Evolutionary conservation across 2,113 vertebrate species (phyloP).

Genomic region (Lepidothrix coronata): DNA sequence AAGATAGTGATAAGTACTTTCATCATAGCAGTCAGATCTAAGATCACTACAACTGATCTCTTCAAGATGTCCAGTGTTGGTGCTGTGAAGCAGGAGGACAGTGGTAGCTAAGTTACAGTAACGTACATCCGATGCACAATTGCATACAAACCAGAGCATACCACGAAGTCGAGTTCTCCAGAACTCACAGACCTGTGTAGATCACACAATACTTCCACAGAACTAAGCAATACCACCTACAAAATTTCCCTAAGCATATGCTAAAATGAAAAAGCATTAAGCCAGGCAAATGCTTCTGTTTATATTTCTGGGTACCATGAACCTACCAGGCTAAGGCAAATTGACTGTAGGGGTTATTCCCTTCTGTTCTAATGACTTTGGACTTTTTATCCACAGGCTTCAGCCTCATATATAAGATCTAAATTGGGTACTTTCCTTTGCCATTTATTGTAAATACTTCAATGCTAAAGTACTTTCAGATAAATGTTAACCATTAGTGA

Average conservation of each 20-base stretch:
- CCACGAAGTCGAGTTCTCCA: rapidly evolving
- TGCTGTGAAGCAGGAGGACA: not conserved
- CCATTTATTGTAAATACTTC: not conserved
- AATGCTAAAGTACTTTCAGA: not conserved
- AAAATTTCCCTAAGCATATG: not conserved
- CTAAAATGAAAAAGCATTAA: not conserved
- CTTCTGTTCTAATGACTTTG: not conserved
- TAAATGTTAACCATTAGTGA: not conserved
- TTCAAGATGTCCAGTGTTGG: not conserved
- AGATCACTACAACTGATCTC: not conserved
- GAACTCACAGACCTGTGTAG: not conserved
- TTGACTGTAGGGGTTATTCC: not conserved
- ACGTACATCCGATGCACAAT: not conserved
- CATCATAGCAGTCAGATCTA: not conserved
- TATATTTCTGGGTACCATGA: not conserved
- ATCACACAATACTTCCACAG: not conserved
- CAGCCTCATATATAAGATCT: not conserved
- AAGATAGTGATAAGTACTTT: not conserved
- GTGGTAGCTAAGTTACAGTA: not conserved
- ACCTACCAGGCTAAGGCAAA: not conserved
- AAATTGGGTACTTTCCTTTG: not conserved
- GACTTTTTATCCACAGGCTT: not conserved
- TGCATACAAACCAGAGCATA: not conserved
- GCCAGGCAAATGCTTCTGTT: not conserved
- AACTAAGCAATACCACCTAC: not conserved